Base-by-base conservation (phyloP, 2,797 vertebrate genomes). In the Zenarchopterus dispar region DNA sequence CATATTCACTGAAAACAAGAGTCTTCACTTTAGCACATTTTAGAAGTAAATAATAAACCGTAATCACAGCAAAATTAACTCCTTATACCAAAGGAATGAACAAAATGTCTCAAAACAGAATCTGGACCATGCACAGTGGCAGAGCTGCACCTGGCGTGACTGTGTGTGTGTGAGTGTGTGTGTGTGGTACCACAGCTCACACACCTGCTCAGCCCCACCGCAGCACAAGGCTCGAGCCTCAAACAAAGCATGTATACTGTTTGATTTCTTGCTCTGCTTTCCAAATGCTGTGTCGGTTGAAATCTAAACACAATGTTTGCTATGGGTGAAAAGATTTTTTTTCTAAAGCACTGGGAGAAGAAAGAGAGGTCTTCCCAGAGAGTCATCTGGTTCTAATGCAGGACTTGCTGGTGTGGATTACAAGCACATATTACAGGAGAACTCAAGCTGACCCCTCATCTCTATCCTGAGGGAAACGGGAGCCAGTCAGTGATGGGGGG, bases 321-420 rank as follows among this genome's bases (percentile, higher is more conserved):
- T 77, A 62, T 26, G 49, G 63, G 69, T 62, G 19, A 81, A 84
- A 78, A 64, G 53, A 41, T 50, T 61, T 62, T 70, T 62, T 84
- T 80, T 65, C 49, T 71, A 63, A 76, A 73, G 55, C 28, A 36
- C 48, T 11, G 33, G 36, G 54, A 84, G 78, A 84, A 78, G 67
- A 61, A 88, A 77, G 62, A 65, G 73, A 83, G 68, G 67, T 80
- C 80, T 86, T 90, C 85, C 63, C 82, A 82, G 78, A 65, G 61
- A 87, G 82, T 92, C 92, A 92, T 93, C 92, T 93, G 92, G 87
- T 92, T 93, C 87, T 88, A 91, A 93, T 94, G 92, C 84, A 79
- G 78, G 75, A 58, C 65, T 81, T 73, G 63, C 86, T 88, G 90
- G 92, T 93, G 89, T 94, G 91, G 90, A 93, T 94, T 94, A 91